Percentiles rank a stretch among this genome's conserved stretches.
Evolutionary conservation across 2,113 vertebrate genomes (phyloP).

Genomic region (Todiramphus saurophagus): DNA sequence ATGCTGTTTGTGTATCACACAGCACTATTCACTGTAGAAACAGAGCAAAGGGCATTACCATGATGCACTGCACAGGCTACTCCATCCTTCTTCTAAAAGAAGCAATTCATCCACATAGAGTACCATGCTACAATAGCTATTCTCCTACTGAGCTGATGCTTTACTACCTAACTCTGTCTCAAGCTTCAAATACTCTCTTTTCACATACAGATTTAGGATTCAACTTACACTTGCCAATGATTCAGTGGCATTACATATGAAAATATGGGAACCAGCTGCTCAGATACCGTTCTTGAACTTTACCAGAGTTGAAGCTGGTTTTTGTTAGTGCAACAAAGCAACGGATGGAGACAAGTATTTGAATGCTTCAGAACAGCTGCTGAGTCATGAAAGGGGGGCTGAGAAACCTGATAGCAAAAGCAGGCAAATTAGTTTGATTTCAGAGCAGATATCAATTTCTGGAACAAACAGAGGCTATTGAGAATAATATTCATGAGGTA

Average conservation of each 20-base stretch:
- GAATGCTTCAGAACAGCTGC: background rate
- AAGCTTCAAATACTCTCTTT: background rate
- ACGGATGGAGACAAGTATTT: background rate
- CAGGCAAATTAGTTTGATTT: background rate
- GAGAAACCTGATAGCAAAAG: background rate
- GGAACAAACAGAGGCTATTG: background rate
- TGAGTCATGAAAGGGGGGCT: background rate
- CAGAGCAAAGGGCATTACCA: background rate
- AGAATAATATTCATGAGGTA: background rate
- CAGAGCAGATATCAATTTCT: background rate
- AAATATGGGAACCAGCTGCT: background rate
- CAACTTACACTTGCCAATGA: background rate
- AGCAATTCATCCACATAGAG: background rate
- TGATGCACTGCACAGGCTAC: background rate
- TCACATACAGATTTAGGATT: background rate
- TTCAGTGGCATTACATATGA: background rate
- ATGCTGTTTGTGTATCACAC: background rate
- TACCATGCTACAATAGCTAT: background rate
- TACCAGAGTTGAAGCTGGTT: background rate
- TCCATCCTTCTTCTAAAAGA: background rate
- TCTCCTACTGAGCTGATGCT: background rate
- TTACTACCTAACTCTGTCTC: background rate
- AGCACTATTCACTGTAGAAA: background rate
- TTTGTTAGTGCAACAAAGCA: background rate
- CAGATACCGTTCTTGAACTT: background rate